A percentile compares a stretch with the other conserved stretches of the same genome.
Evolutionary conservation across 2,113 vertebrate species (phyloP).

Genomic region (Menura novaehollandiae): DNA sequence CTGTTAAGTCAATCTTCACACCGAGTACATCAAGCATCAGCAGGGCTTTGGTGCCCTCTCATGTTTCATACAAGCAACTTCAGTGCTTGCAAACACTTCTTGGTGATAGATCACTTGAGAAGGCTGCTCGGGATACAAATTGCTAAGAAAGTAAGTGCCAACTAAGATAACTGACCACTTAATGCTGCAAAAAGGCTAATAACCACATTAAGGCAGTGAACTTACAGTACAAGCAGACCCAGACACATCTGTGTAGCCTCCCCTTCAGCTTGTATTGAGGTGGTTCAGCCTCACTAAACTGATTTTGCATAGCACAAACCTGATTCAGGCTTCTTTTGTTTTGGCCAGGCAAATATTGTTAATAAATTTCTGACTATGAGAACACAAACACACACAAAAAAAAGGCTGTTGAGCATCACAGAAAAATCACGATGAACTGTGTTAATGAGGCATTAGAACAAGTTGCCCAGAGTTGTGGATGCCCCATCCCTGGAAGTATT

Average conservation of each 20-base stretch:
- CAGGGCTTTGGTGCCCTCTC: slow-evolving; percentile 63
- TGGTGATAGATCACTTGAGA: neutral
- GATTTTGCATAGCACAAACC: neutral
- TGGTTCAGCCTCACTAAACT: neutral
- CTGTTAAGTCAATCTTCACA: neutral
- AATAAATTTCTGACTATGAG: neutral
- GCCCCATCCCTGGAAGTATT: neutral
- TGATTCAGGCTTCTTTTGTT: neutral
- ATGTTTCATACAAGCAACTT: neutral
- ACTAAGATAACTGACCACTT: neutral
- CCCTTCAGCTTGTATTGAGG: neutral
- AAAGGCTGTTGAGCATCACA: neutral
- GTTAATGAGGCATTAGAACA: neutral
- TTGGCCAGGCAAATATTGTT: neutral
- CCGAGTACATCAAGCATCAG: neutral
- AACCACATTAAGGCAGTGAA: neutral
- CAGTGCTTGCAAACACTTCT: neutral
- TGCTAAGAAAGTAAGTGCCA: neutral
- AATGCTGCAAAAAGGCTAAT: neutral
- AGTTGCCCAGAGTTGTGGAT: neutral
- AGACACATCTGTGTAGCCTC: too few relatives aligned
- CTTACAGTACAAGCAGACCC: neutral
- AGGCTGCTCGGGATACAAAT: neutral
- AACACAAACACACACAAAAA: neutral
- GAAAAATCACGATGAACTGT: neutral